Evolutionary conservation across 2,113 vertebrate genomes (phyloP).

Genomic region (Melanerpes aurifrons): DNA sequence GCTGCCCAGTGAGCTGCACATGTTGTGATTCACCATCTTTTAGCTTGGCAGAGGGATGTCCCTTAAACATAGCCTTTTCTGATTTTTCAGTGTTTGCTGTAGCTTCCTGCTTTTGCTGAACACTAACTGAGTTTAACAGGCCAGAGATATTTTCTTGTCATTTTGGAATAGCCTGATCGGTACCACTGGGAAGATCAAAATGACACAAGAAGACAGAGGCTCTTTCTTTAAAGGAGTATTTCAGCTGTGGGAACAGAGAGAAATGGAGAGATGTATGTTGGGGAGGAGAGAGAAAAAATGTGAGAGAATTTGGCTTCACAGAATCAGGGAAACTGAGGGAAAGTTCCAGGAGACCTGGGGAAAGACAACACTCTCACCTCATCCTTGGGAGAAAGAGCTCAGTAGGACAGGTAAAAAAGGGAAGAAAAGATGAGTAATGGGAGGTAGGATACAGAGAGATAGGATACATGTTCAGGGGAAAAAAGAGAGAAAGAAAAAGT

Average conservation of each 20-base stretch:
- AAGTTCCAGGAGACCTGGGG: neutral
- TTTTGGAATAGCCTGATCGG: slow-evolving; percentile 30
- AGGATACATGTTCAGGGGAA: neutral
- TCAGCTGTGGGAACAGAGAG: neutral
- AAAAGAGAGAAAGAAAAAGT: neutral
- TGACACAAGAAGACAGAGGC: slow-evolving; percentile 33
- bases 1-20: neutral
- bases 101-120: slow-evolving; percentile 15
- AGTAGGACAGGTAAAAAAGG: neutral
- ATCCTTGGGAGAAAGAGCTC: neutral
- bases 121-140: neutral
- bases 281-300: neutral
- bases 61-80: neutral
- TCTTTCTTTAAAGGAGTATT: slow-evolving; percentile 46
- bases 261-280: neutral
- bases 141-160: slow-evolving; percentile 44
- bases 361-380: neutral
- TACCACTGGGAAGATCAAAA: slow-evolving; percentile 49
- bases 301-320: slow-evolving; percentile 2
- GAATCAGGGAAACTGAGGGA: neutral
- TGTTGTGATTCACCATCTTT: neutral
- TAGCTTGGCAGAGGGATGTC: neutral
- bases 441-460: neutral
- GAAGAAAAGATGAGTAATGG: neutral
- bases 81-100: neutral